Evolutionary conservation across 2,888 invertebrate species (phyloP), one percentile per base, ranked within the genome.

Genomic region (Drosophila siamana): DNA sequence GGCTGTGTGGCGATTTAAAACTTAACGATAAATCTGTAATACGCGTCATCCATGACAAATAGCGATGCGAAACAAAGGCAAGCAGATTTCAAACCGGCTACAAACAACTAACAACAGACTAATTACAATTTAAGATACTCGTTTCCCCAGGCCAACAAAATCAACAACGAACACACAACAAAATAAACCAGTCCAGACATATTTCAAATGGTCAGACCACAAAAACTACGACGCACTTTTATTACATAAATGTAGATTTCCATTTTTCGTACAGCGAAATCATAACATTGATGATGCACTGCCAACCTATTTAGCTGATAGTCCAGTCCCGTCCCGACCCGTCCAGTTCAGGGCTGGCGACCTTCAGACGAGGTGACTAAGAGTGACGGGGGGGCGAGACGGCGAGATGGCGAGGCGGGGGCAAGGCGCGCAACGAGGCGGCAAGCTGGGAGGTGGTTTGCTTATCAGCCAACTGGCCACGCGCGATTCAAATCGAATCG

Each of bases 161-260:
- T 30, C 44, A 36, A 40, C 15, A 26, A 46, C 19, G n/a, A n/a
- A n/a, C n/a, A n/a, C n/a, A n/a, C n/a, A n/a, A 26, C 7, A 11
- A 28, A 55, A 57, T 36, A 78, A 86, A 86, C 87, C 77, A 48
- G 80, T 86, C 69, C 11, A 52, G 40, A 50, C 24, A 38, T 43
- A 59, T 64, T 55, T 47, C 19, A 61, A 47, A 54, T 69, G 51
- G 19, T 9, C 19, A 55, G 33, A 46, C 24, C 24, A 40, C 24
- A 68, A 80, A 52, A 80, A 52, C 66, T 81, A 68, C 87, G 80
- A 74, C 85, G 85, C 78, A 84, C 74, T 70, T 70, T 70, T 55
- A 13, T 46, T 51, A 41, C 6, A 33, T 47, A 46, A 56, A 24
- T 36, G 9, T 40, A 43, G 22, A 33, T n/a, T 24, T 13, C 9